A percentile compares a stretch with the other conserved stretches of the same genome.
phyloP scores from a whole-genome alignment of 1,140 invertebrate species.

The Eurosta solidaginis region DNA sequence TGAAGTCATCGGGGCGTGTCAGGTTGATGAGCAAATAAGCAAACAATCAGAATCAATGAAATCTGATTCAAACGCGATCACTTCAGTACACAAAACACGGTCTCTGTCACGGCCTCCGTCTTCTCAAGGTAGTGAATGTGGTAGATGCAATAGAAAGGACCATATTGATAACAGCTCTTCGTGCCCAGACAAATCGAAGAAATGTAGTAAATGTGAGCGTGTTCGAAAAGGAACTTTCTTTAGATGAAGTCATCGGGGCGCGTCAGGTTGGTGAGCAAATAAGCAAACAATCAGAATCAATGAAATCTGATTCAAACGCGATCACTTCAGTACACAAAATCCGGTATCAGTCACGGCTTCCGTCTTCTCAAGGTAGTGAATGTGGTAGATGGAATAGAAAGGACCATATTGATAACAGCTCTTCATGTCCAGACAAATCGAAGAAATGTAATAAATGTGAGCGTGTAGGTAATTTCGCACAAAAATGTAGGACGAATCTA shows the following conservation, averaged over 20 bases:
- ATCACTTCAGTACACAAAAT: neutral
- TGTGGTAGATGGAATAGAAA: neutral
- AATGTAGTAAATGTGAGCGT: too few species aligned
- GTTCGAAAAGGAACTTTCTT: neutral
- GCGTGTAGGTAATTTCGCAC: neutral
- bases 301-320: neutral
- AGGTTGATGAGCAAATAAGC: too few species aligned
- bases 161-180: too few species aligned
- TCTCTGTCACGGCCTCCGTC: too few species aligned
- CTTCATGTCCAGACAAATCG: neutral
- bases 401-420: neutral
- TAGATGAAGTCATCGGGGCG: neutral
- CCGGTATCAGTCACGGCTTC: neutral
- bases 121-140: too few species aligned
- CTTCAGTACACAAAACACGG: too few species aligned
- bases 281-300: constrained; percentile 5
- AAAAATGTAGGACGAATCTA: neutral
- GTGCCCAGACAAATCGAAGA: too few species aligned
- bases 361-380: neutral
- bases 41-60: too few species aligned
- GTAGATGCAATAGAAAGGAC: too few species aligned
- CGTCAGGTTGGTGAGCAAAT: constrained; percentile 6
- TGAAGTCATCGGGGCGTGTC: too few species aligned
- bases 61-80: too few species aligned
- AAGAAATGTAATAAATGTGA: constrained; percentile 21